Conservation (phyloP, 2,113 vertebrate species). For the Oryzias woworae region DNA sequence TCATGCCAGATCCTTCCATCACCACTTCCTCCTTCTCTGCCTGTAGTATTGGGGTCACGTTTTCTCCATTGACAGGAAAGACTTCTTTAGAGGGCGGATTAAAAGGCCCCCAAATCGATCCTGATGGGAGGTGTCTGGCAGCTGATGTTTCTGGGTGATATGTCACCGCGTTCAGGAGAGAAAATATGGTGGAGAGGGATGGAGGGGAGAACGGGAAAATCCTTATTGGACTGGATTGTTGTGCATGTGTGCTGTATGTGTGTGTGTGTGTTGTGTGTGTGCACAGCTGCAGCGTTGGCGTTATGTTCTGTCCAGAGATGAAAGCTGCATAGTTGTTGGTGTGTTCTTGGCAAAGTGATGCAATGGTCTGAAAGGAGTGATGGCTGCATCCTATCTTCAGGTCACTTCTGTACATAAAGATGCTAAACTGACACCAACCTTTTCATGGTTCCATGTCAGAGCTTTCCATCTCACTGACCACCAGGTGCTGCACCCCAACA, state of each 20-base stretch:
- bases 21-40: not conserved
- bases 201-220: slow-evolving; percentile 24
- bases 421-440: not conserved
- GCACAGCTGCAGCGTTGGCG: slow-evolving; percentile 21
- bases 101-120: slow-evolving; percentile 65
- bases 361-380: slow-evolving; percentile 60
- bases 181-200: slow-evolving; percentile 10
- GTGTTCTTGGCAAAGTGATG: slow-evolving; percentile 63
- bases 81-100: slow-evolving; percentile 64
- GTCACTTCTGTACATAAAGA: not conserved
- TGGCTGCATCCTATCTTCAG: too few relatives aligned
- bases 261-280: not conserved
- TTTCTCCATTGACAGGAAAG: slow-evolving; percentile 68
- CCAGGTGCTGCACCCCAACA: slow-evolving; percentile 39
- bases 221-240: slow-evolving; percentile 52
- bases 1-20: slow-evolving; percentile 24
- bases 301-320: slow-evolving; percentile 61
- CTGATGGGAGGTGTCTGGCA: slow-evolving; percentile 69
- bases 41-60: slow-evolving; percentile 70
- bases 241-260: slow-evolving; percentile 26
- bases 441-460: not conserved
- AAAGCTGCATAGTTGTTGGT: slow-evolving; percentile 49
- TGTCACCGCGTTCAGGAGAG: slow-evolving; percentile 44
- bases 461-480: slow-evolving; percentile 24
- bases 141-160: slow-evolving; percentile 57